Percentiles rank a stretch among this genome's conserved stretches.
Evolutionary conservation across 2,797 vertebrate species (phyloP).

Genomic region (Scolopax bukidnonensis): DNA sequence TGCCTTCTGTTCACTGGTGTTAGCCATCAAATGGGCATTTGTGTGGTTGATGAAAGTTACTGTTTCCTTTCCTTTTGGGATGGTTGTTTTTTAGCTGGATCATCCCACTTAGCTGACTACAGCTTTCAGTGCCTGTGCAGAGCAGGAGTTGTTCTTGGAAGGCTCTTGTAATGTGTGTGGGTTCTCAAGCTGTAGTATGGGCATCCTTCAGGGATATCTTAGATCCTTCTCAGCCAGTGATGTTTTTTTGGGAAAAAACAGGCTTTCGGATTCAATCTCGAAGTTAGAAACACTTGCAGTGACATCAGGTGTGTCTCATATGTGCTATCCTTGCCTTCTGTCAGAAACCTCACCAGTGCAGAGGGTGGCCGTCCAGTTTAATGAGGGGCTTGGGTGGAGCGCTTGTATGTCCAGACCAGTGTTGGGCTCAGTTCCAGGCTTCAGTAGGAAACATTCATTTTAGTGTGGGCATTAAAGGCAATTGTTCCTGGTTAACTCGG

Average conservation of each 20-base stretch:
- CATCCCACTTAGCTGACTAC: neutral
- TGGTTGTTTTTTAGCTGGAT: neutral
- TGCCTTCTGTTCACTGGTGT: fast-evolving
- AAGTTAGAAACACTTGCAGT: neutral
- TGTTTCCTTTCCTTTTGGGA: fast-evolving
- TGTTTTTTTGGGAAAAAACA: neutral
- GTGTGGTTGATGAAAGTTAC: neutral
- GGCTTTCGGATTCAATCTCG: neutral
- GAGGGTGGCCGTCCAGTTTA: neutral
- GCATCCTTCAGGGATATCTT: neutral
- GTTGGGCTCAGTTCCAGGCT: neutral
- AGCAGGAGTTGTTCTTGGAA: neutral
- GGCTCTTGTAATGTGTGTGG: fast-evolving
- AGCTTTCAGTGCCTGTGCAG: neutral
- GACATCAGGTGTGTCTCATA: neutral
- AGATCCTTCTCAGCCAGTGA: neutral
- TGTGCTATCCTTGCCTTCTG: fast-evolving
- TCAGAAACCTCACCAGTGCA: neutral
- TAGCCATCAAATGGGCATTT: neutral
- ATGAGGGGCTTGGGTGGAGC: neutral
- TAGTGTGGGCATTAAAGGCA: neutral
- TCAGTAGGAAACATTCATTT: neutral
- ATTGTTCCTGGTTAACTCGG: neutral
- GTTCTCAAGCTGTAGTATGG: neutral
- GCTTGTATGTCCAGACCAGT: neutral